Evolutionary conservation across 2,888 invertebrate genomes (phyloP), one percentile per base, ranked within the genome.

Genomic region (Ectemnius continuus): DNA sequence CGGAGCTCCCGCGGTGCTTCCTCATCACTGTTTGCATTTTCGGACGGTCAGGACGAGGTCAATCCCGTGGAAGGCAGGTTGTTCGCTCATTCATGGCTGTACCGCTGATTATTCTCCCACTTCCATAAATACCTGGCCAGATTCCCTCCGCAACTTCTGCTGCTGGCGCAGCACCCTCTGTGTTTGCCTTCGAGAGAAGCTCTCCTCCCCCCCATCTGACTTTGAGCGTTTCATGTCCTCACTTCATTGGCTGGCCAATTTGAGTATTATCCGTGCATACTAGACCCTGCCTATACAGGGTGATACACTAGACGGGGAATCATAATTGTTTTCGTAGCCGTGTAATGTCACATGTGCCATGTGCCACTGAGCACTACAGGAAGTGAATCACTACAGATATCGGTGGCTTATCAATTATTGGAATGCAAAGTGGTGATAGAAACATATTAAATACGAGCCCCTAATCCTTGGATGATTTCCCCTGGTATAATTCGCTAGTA

Each of bases 21-120:
- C 36, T 85, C 84, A 78, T 82, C 85, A 80, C 73, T 86, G 86
- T 86, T 87, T 85, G 85, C 81, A 86, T 82, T 86, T 84, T 79
- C 36, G 79, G 76, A 64, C 76, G 70, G 76, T 73, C 70, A 74
- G 79, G 76, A 82, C 76, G 71, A 76, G 83, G 82, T 80, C 80
- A 79, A 82, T 84, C 76, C 77, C 80, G 78, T 76, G 74, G 75
- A 80, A 83, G 76, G 76, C 61, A 71, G 80, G 71, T 67, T 67
- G 69, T 11, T 36, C 36, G 36, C 36, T 36, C 8, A 6, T 8
- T 36, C 60, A 58, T 70, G 66, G 76, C 77, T 71, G 79, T 78
- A 0, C 74, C 66, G 80, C 84, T 87, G 82, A 86, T 86, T 86
- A 86, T 86, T 85, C 84, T 78, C 83, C 63, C 60, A 78, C 67